phyloP scores from a whole-genome alignment of 2,888 invertebrate species.

The Drosophila phalerata region DNA sequence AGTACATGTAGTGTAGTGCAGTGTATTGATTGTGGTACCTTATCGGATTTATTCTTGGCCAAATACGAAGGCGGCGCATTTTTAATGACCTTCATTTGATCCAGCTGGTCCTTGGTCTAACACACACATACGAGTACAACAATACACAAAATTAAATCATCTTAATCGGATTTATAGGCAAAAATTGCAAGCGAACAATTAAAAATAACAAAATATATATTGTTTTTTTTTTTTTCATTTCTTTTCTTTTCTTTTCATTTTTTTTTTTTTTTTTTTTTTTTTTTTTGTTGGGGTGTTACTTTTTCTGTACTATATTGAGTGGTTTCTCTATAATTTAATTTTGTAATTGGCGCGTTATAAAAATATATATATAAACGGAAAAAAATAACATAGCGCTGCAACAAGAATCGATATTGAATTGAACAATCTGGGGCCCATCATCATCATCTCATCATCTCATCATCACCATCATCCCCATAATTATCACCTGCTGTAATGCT shows the following conservation, averaged over 20 bases:
- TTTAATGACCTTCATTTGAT: constrained; percentile 92
- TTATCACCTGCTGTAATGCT: constrained; percentile 23
- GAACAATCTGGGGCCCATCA: constrained; percentile 41
- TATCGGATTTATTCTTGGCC: constrained; percentile 93
- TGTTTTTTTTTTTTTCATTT: constrained; percentile 11
- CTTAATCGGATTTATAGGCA: constrained; percentile 27
- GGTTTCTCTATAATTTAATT: constrained; percentile 38
- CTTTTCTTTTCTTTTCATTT: neutral
- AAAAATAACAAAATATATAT: constrained; percentile 31
- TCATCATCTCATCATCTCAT: constrained; percentile 8
- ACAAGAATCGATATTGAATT: constrained; percentile 40
- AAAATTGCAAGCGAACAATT: constrained; percentile 35
- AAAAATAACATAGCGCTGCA: constrained; percentile 48
- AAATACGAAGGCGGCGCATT: constrained; percentile 95
- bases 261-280: neutral
- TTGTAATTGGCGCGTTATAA: constrained; percentile 37
- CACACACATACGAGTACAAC: constrained; percentile 40
- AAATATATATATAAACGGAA: constrained; percentile 43
- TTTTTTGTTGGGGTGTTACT: constrained; percentile 5
- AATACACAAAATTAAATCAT: constrained; percentile 17
- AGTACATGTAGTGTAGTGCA: neutral
- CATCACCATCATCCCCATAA: constrained; percentile 15
- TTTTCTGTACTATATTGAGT: constrained; percentile 23
- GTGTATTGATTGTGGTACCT: constrained; percentile 87
- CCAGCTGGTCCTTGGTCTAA: constrained; percentile 88